Percentiles rank a stretch among this genome's conserved stretches.
Evolutionary conservation across 2,888 invertebrate species (phyloP).

Genomic region (Conomelus anceps): DNA sequence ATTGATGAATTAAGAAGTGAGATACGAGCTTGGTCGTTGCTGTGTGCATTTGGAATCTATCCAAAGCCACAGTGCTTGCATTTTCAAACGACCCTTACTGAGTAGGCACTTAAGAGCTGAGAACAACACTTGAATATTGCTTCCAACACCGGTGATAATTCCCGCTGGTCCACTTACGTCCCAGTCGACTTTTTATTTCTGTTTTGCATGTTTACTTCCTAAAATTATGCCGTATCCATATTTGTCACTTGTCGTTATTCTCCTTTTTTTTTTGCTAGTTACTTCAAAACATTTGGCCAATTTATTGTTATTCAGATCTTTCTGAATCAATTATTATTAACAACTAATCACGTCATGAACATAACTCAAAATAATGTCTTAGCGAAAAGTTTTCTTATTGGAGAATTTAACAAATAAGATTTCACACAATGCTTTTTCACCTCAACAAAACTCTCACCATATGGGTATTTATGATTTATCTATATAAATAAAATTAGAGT

Average conservation of each 20-base stretch:
- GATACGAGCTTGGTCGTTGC: background rate
- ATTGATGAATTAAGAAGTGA: background rate
- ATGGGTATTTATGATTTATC: too few species aligned
- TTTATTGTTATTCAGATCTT: too few species aligned
- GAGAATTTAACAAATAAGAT: too few species aligned
- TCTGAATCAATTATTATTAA: too few species aligned
- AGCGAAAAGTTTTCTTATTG: too few species aligned
- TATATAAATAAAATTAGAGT: too few species aligned
- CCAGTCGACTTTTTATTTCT: background rate
- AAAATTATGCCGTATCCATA: background rate
- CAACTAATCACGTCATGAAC: too few species aligned
- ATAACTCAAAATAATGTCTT: too few species aligned
- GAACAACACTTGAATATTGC: background rate
- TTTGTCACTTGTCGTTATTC: background rate
- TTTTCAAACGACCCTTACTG: background rate
- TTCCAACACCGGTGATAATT: background rate
- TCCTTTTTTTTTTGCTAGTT: too few species aligned
- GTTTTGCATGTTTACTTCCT: background rate
- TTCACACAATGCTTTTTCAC: too few species aligned
- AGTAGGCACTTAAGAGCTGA: background rate
- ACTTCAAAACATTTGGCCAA: too few species aligned
- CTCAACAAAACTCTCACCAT: too few species aligned
- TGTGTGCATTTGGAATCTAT: background rate
- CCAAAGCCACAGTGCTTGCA: background rate
- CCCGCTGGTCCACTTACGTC: background rate